Evolutionary conservation across 2,797 vertebrate genomes (phyloP).

Genomic region (Tragopan temminckii): DNA sequence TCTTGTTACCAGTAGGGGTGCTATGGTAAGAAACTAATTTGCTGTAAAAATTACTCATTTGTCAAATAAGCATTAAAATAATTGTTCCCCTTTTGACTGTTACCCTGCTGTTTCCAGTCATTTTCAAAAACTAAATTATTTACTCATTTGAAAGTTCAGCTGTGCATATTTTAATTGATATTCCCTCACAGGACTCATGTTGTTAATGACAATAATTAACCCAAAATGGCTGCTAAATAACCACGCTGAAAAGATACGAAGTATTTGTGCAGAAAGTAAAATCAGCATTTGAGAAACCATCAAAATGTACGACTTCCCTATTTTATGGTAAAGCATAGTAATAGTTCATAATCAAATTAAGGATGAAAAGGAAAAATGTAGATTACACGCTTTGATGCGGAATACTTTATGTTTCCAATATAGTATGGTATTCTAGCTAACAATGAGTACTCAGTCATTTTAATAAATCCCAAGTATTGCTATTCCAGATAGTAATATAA

Average conservation of each 20-base stretch:
- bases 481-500: conserved; percentile 71
- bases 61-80: conserved; percentile 98
- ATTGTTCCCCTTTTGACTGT: conserved; percentile 98
- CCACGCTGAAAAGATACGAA: conserved; percentile 87
- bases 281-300: conserved; percentile 85
- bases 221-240: conserved; percentile 97
- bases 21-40: conserved; percentile 94
- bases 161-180: conserved; percentile 92
- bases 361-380: conserved; percentile 79
- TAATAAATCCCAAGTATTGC: conserved; percentile 75
- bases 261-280: conserved; percentile 86
- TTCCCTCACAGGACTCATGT: conserved; percentile 92
- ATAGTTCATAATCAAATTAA: conserved; percentile 88
- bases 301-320: conserved; percentile 80
- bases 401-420: conserved; percentile 85
- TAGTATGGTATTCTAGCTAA: conserved; percentile 75
- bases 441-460: conserved; percentile 76
- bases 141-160: conserved; percentile 91
- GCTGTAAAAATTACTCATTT: conserved; percentile 93
- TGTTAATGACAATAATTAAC: conserved; percentile 99
- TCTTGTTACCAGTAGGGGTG: conserved; percentile 86
- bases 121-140: conserved; percentile 95
- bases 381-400: conserved; percentile 80
- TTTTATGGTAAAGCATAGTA: conserved; percentile 81
- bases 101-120: conserved; percentile 95